Evolutionary conservation across 1,140 invertebrate species (phyloP), one percentile per base, ranked within the genome.

Genomic region (Chironomus striatipennis): DNA sequence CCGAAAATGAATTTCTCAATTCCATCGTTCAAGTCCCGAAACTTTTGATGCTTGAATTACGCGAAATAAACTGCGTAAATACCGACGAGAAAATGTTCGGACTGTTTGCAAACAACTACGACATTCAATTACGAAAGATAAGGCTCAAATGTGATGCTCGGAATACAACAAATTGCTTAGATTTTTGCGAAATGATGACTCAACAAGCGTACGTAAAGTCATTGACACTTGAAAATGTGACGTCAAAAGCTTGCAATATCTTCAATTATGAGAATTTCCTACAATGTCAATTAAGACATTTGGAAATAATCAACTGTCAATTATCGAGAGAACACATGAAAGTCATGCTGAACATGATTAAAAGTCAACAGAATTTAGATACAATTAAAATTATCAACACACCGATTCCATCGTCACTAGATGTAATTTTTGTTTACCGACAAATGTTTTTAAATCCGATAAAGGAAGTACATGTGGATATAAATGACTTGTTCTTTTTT

Each of bases 321-420:
- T 7, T 70, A 5, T 20, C 65, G 1, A 15, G 65, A 10, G 65
- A 70, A 20, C 65, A 70, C 7, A 70, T 70, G 65, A 17, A 17
- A 70, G 8, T 5, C 9, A 70, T 70, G 20, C n/a, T 70, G 6
- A 18, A 9, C 3, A 18, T 70, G 18, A 70, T 70, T 21, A 70
- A 70, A 18, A 21, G 10, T 70, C 65, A 70, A 20, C n/a, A 21
- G 65, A 18, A 70, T 18, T 70, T 70, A 21, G 18, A 70, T 5
- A 9, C 18, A 18, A 15, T 70, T 18, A 70, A 70, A 70, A 42
- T 73, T n/a, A n/a, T 42, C n/a, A 73, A 73, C 42, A 73, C 73
- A 42, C 73, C 73, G 12, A 73, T 73, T 42, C 21, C 12, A 12
- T 18, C 67, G 9, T 72, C 73, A n/a, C 10, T 43, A 0, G 73